phyloP scores from a whole-genome alignment of 2,113 vertebrate genomes.

The Pachypanchax playfairii region DNA sequence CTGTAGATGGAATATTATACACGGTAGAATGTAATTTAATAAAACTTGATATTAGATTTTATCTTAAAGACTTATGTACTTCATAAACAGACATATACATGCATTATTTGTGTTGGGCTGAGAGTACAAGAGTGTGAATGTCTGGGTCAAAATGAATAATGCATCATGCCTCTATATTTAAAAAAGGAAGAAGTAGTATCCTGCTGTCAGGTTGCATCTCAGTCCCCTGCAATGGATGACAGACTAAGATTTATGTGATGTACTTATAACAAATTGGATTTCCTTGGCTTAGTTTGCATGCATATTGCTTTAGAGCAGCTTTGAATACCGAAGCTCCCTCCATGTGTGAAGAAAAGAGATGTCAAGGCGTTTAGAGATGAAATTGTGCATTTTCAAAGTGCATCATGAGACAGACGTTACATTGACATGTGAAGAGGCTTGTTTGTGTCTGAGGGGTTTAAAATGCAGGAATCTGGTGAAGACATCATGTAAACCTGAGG shows the following conservation, averaged over 20 bases:
- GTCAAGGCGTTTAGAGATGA: too few species aligned
- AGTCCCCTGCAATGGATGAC: conserved; percentile 51
- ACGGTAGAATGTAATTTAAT: too few species aligned
- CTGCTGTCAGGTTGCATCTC: conserved; percentile 34
- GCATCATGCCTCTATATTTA: conserved; percentile 11
- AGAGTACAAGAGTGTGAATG: background rate
- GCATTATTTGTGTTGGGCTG: conserved; percentile 5
- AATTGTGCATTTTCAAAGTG: too few species aligned
- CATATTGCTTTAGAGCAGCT: conserved; percentile 62
- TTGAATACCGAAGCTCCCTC: conserved; percentile 42
- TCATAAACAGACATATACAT: background rate
- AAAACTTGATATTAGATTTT: background rate
- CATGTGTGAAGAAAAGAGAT: conserved; percentile 47
- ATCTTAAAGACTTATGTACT: background rate
- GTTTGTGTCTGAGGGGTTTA: background rate
- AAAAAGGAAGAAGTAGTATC: conserved; percentile 17
- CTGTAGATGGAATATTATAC: too few species aligned
- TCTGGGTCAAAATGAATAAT: conserved; percentile 42
- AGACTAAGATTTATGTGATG: conserved; percentile 57
- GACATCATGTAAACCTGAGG: conserved; percentile 16
- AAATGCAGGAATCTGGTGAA: conserved; percentile 19
- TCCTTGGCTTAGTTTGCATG: conserved; percentile 64
- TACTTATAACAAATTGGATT: conserved; percentile 70
- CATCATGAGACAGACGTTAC: background rate
- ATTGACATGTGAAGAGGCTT: too few species aligned